phyloP scores from a whole-genome alignment of 2,797 vertebrate genomes.

The Pempheris klunzingeri region DNA sequence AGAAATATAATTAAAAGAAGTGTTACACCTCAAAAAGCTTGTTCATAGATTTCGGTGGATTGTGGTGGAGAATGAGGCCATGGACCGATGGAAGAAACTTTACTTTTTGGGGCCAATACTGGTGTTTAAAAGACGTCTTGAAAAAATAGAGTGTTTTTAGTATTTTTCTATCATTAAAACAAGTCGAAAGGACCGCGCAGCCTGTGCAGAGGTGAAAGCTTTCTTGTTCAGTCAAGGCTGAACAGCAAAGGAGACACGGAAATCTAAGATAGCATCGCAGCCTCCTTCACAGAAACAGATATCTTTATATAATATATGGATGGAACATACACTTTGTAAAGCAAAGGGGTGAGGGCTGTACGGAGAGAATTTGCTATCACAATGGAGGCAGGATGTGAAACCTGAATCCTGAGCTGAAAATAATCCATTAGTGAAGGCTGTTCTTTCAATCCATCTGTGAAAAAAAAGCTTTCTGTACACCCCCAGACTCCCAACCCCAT shows the following conservation, averaged over 20 bases:
- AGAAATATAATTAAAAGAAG: no score
- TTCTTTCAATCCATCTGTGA: conserved; percentile 67
- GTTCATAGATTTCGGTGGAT: not conserved
- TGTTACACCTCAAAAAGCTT: not conserved
- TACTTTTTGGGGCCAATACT: not conserved
- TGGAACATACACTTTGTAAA: conserved; percentile 17
- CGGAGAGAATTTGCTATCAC: conserved; percentile 21
- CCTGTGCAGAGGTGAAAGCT: not conserved
- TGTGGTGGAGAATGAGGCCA: not conserved
- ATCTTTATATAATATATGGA: conserved; percentile 35
- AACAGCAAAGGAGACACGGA: not conserved
- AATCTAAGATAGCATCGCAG: conserved; percentile 5
- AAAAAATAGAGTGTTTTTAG: not conserved
- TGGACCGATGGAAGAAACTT: not conserved
- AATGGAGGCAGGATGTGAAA: conserved; percentile 58
- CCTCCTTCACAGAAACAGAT: conserved; percentile 19
- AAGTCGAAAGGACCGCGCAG: not conserved
- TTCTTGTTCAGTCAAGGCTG: not conserved
- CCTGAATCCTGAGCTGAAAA: conserved; percentile 67
- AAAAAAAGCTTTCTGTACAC: conserved; percentile 59
- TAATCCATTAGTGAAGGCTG: conserved; percentile 76
- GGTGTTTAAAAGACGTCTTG: not conserved
- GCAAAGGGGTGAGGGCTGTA: conserved; percentile 22
- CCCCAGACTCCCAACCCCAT: conserved; percentile 70
- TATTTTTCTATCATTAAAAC: not conserved